Base-by-base conservation (phyloP, 2,113 vertebrate genomes). In the Himantopus leucocephalus region DNA sequence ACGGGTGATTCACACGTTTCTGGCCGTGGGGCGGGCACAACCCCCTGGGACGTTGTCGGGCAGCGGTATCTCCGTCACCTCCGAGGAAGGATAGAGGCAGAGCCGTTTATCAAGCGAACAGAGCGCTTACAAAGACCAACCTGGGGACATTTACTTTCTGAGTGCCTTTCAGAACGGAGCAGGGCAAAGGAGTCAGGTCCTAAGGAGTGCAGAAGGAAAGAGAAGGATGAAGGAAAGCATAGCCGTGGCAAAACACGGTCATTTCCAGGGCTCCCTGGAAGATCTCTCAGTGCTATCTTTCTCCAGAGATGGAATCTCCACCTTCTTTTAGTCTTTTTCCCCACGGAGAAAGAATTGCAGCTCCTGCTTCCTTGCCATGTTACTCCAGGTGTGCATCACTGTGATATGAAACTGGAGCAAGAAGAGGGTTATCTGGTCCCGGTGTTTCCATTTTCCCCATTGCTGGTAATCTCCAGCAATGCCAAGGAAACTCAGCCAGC, bases 271-370 rank as follows among this genome's bases (percentile, higher is more conserved):
- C 18, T 78, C 29, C 14, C 32, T 19, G 29, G 48, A 63, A 68
- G 73, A 52, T 27, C 37, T 50, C 14, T 10, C 24, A 52, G 24
- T 35, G 26, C 23, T 21, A 34, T 17, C 43, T 14, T 43, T 70
- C 84, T 47, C 67, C 39, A 75, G 19, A 63, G 29, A 24, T 12
- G 27, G 8, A 29, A 58, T 47, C 24, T 24, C 43, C 37, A 70
- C 20, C 9, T 66, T 15, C 18, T 21, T 37, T 37, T 12, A 6
- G 26, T 53, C 9, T 6, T 37, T 70, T 60, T 7, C 8, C 32
- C 37, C 47, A 19, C 0, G 1, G 37, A 26, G 4, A 5, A 2
- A 17, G 39, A 66, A 39, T 1, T 34, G 53, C 75, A 79, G 68
- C 41, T 85, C 50, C 81, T 53, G 26, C 19, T 74, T 70, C 81